These are phyloP conservation scores for Henricia sp. DNA, from an alignment of 53 echinoderm and acorn worm genomes.

Conservation along the genomic window DNA sequence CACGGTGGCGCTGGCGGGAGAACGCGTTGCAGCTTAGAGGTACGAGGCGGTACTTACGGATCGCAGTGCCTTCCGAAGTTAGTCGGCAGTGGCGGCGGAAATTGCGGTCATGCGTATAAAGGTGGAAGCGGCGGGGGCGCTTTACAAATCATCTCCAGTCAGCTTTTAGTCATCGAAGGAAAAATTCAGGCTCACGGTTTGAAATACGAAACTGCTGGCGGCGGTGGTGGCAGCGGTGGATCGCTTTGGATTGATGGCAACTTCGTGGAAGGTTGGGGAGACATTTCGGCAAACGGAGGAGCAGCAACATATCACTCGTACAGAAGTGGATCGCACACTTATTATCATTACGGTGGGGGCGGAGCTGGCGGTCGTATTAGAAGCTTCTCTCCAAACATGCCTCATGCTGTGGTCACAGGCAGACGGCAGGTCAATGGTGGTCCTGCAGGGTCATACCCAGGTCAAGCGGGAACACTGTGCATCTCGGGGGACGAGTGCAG, in stretches of 20 bases:
- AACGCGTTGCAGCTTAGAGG: background rate
- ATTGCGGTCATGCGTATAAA: background rate
- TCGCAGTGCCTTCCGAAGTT: slow-evolving; percentile 58
- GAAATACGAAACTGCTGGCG: slow-evolving; percentile 12
- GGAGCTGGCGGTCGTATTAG: slow-evolving; percentile 83
- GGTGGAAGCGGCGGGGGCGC: slow-evolving; percentile 81
- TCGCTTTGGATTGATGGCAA: slow-evolving; percentile 85
- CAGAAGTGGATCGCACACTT: background rate
- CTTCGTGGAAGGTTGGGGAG: slow-evolving; percentile 85
- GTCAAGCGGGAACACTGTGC: slow-evolving; percentile 74
- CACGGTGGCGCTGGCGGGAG: slow-evolving; percentile 67
- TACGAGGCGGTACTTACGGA: slow-evolving; percentile 63
- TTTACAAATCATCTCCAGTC: slow-evolving; percentile 61
- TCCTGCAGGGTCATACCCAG: slow-evolving; percentile 4
- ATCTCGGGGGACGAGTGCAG: slow-evolving; percentile 68
- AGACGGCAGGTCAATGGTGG: slow-evolving; percentile 55
- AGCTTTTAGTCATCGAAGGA: slow-evolving; percentile 72
- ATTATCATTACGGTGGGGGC: slow-evolving; percentile 74
- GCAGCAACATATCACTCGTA: slow-evolving; percentile 47
- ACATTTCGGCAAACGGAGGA: slow-evolving; percentile 67
- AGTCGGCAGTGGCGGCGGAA: slow-evolving; percentile 87
- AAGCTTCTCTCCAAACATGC: slow-evolving; percentile 69
- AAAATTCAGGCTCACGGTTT: slow-evolving; percentile 57
- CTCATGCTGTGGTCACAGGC: slow-evolving; percentile 65
- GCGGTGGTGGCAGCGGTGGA: slow-evolving; percentile 91